Conservation (phyloP, 2,797 vertebrate species). For the Microctenopoma steveboyesi region DNA sequence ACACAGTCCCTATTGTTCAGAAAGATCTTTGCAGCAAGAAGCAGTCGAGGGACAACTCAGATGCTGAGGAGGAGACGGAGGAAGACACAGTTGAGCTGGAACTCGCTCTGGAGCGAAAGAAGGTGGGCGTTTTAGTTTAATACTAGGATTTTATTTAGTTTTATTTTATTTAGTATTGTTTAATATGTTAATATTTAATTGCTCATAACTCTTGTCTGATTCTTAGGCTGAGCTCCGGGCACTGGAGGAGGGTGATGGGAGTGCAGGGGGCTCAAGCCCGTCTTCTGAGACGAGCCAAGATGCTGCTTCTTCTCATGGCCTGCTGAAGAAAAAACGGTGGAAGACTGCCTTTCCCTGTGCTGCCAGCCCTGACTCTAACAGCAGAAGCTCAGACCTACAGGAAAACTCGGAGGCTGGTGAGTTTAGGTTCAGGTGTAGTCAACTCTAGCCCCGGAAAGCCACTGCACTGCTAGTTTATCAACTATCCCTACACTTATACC, state of each 20-base stretch:
- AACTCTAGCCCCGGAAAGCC: too few relatives aligned
- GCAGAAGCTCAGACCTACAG: constrained; percentile 85
- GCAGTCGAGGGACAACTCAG: constrained; percentile 85
- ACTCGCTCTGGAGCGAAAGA: constrained; percentile 94
- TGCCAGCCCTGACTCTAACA: constrained; percentile 90
- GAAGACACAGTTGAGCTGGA: constrained; percentile 95
- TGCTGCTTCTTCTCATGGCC: constrained; percentile 73
- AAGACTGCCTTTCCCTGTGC: constrained; percentile 90
- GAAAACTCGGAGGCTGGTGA: constrained; percentile 81
- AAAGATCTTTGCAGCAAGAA: constrained; percentile 87
- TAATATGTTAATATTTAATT: too few relatives aligned
- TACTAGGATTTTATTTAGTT: too few relatives aligned
- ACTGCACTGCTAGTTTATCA: too few relatives aligned
- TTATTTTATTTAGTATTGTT: too few relatives aligned
- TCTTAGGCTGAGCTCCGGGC: constrained; percentile 94
- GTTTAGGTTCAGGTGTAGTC: neutral
- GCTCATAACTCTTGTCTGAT: neutral
- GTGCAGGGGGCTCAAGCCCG: constrained; percentile 92
- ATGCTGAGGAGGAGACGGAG: constrained; percentile 87
- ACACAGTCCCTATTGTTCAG: constrained; percentile 71
- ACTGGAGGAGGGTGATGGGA: constrained; percentile 95
- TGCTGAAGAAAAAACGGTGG: constrained; percentile 89
- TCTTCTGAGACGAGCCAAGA: constrained; percentile 94
- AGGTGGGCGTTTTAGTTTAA: constrained; percentile 66
- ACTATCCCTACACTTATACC: too few relatives aligned